Base-by-base conservation (phyloP, 2,888 invertebrate genomes). In the Troilus luridus region DNA sequence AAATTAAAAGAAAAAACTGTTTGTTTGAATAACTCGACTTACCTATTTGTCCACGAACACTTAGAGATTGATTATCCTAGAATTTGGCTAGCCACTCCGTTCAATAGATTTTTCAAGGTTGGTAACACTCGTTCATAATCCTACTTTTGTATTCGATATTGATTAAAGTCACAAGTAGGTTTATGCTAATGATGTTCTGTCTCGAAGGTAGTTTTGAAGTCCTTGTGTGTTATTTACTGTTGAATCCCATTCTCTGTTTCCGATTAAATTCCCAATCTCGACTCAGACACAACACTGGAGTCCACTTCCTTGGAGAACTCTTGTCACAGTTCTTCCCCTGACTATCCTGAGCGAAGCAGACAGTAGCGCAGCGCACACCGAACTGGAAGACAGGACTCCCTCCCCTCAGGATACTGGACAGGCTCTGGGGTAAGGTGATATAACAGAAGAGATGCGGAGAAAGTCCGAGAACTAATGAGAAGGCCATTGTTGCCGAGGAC, bases 401-500 rank as follows among this genome's bases (percentile, higher is more conserved):
- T 41, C 41, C 72, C 19, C 12, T 27, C 72, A 6, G 12, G 24
- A 24, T 10, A 17, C 27, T 41, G 72, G 72, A 77, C 27, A 59
- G 14, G 12, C 14, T 11, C n/a, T 11, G 14, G 88, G 10, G n/a
- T n/a, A n/a, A 19, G 64, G 90, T 24, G 81, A 85, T 81, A 54
- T 27, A 60, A 85, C 81, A 90, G 85, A 90, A 72, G 58, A 72
- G 64, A 58, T 24, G 62, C 11, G 64, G 91, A 60, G 62, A 60
- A 60, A 64, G 88, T n/a, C 41, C 41, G 88, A 88, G 88, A 2
- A 67, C 88, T 77, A 77, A 88, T 81, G 41, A 90, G 77, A 88
- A 27, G 60, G 88, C 88, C 41, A 90, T 90, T 90, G 90, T 90
- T 89, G 54, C 17, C 62, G 59, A 19, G 89, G 85, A 24, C 92